Evolutionary conservation across 2,113 vertebrate genomes (phyloP), one percentile per base, ranked within the genome.

Genomic region (Melanostigma gelatinosum): DNA sequence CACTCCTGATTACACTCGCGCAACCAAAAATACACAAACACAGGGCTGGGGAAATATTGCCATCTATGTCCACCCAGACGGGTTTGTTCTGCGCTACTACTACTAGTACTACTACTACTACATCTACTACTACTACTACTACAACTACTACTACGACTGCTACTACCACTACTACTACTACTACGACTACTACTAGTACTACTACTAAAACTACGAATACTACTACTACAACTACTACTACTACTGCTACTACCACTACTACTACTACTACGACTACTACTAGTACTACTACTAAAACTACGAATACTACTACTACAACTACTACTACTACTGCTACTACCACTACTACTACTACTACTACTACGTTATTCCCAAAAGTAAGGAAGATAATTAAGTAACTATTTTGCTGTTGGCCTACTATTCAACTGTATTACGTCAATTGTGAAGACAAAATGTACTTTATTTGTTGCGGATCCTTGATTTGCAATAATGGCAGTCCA

Each of bases 1-100:
- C 38, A 9, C 55, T 74, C 52, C 44, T 50, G 75, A 89, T 87
- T 87, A 84, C 62, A 67, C 54, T 32, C 6, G 4, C 4, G 4
- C 63, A 70, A 63, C 38, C 55, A 69, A 34, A 64, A 16, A 57
- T 7, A 54, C 48, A 80, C 38, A 70, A 34, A 69, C 75, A 70
- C 18, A 80, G 29, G 50, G 18, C 50, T 52, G 50, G 20, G 50
- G 8, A 52, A 52, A 52, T 9, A 24, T 11, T 55, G 4, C 22
- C 10, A 24, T 55, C 10, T 55, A 55, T 24, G 10, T 55, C 54
- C 54, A 55, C 22, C n/a, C 50, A n/a, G 18, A 7, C 7, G 3
- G 50, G 15, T 52, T 52, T 50, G 48, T 50, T 20, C 50, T 52
- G 38, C 38, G 8, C 38, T 40, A 40, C 38, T 8, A 40, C 8